These are phyloP conservation scores for Kobus ellipsiprymnus DNA, from an alignment of 2,113 vertebrate species.

Conservation along the genomic window DNA sequence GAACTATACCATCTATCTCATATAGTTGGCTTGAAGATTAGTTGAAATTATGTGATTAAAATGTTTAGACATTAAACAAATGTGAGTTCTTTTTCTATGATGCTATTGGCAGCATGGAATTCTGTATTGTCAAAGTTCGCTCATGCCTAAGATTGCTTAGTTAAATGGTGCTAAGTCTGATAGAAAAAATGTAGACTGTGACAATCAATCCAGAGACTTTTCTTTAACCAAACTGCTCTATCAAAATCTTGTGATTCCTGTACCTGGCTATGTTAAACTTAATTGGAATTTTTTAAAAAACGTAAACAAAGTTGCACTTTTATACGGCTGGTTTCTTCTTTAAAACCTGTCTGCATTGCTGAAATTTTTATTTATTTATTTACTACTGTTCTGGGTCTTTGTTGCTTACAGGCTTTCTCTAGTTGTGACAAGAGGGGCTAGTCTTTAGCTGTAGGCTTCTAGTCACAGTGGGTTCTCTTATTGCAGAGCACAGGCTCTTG, in stretches of 20 bases:
- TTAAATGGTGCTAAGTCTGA: not conserved
- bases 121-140: not conserved
- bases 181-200: not conserved
- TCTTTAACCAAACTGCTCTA: not conserved
- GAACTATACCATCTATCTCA: not conserved
- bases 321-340: not conserved
- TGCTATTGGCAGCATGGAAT: not conserved
- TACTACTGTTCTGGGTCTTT: not conserved
- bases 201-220: not conserved
- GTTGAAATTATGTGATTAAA: not conserved
- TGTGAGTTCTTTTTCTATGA: not conserved
- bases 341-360: not conserved
- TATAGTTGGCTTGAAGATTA: not conserved
- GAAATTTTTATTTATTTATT: not conserved
- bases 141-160: not conserved
- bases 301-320: not conserved
- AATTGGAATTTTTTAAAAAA: not conserved
- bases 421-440: not conserved
- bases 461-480: not conserved
- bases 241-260: not conserved
- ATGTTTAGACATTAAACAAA: not conserved
- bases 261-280: not conserved
- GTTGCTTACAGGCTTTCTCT: not conserved
- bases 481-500: not conserved
- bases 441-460: not conserved